Conservation (phyloP, 2,888 invertebrate genomes). For the Thelaira solivaga region DNA sequence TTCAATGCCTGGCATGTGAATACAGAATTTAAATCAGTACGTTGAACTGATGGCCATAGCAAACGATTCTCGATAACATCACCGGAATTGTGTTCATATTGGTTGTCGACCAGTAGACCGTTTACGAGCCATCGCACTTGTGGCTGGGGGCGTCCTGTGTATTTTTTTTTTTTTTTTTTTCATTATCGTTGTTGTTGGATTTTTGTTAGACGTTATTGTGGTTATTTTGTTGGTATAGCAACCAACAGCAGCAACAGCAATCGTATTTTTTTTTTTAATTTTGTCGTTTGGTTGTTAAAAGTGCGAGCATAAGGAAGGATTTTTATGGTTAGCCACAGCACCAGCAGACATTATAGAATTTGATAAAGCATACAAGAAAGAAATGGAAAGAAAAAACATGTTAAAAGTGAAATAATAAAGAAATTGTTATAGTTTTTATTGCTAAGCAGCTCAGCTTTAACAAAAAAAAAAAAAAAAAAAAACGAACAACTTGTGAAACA, state of each 20-base stretch:
- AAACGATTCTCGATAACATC: constrained; percentile 91
- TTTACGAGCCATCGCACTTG: constrained; percentile 90
- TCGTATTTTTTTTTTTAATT: constrained; percentile 1
- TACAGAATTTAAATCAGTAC: constrained; percentile 89
- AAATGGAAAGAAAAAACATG: not conserved
- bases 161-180: not conserved
- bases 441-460: constrained; percentile 17
- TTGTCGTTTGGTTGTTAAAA: constrained; percentile 1
- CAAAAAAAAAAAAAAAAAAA: not conserved
- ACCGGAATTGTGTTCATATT: constrained; percentile 89
- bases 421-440: constrained; percentile 32
- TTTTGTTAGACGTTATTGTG: constrained; percentile 37
- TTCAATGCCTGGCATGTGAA: constrained; percentile 93
- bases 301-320: constrained; percentile 39
- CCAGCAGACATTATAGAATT: constrained; percentile 37
- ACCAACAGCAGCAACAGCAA: not conserved
- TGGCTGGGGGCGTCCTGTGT: constrained; percentile 85
- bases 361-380: constrained; percentile 8
- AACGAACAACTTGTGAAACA: not conserved
- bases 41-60: constrained; percentile 84
- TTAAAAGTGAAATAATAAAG: constrained; percentile 29
- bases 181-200: constrained; percentile 3
- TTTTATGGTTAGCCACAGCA: constrained; percentile 40
- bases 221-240: constrained; percentile 26
- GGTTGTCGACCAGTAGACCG: constrained; percentile 87